Evolutionary conservation across 1,140 invertebrate species (phyloP), one percentile per base, ranked within the genome.

Genomic region (Gryllus bimaculatus): DNA sequence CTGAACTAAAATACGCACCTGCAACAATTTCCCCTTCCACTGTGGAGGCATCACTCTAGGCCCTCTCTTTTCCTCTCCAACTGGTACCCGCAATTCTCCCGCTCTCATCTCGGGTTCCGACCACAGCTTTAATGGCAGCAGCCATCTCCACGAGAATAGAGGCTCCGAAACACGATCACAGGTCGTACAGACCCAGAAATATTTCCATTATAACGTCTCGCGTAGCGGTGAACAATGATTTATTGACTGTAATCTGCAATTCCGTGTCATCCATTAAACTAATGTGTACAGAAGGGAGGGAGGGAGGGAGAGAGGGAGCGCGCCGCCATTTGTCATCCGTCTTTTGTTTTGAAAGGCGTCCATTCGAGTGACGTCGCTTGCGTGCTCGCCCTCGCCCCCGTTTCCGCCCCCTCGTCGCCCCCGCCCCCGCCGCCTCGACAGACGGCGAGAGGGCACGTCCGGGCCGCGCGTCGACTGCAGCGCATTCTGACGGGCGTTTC

Each of bases 211-310:
- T 66, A 13, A 66, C 54, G 54, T 66, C 54, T 66, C 54, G 10
- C 54, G 54, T 10, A 66, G 54, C 54, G 54, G 54, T 66, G 54
- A 66, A 66, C 54, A 66, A 66, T 66, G 54, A 66, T 66, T 66
- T 66, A 66, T 66, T 66, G 54, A 66, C 54, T 66, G 54, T 66
- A 66, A 66, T 66, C 54, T 66, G 54, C 54, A 66, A 66, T 66
- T 66, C 54, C 54, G 54, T 66, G 54, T 66, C 54, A 66, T 66
- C 54, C 54, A 66, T 66, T 66, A 66, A 66, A 66, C 54, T 66
- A 66, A 66, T 66, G 54, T 66, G 54, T 66, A 66, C 54, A 66
- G 54, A 10, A 66, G 54, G 10, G 10, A 66, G 54, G 54, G 54
- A 54, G 49, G 49, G 8, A 15, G 49, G 49, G 15, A 8, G 8